phyloP scores from a whole-genome alignment of 2,888 invertebrate genomes.

The Xestia xanthographa region DNA sequence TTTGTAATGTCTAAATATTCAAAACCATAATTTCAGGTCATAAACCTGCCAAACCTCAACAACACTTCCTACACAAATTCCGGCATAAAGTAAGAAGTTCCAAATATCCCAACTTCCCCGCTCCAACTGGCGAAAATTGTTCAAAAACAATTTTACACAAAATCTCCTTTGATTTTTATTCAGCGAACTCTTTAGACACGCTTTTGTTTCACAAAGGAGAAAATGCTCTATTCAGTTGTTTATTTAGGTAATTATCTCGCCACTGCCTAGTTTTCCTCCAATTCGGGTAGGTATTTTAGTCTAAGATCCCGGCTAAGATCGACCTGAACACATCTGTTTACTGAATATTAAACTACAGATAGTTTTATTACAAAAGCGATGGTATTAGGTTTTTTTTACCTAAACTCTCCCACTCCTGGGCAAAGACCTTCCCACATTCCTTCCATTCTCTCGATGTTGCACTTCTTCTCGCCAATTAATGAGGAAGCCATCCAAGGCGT shows the following conservation, averaged over 20 bases:
- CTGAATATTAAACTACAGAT: neutral
- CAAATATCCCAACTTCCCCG: slow-evolving; percentile 25
- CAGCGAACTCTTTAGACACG: slow-evolving; percentile 51
- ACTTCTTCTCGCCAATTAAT: neutral
- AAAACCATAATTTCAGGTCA: neutral
- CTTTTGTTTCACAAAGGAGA: slow-evolving; percentile 60
- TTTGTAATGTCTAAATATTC: neutral
- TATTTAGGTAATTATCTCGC: slow-evolving; percentile 66
- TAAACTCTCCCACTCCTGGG: neutral
- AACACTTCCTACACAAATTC: slow-evolving; percentile 13
- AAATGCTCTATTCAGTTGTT: slow-evolving; percentile 54
- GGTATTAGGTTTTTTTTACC: neutral
- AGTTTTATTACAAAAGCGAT: neutral
- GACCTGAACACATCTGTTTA: neutral
- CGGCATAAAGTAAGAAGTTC: slow-evolving; percentile 22
- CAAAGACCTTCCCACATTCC: neutral
- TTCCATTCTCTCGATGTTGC: neutral
- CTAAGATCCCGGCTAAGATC: neutral
- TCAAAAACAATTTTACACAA: slow-evolving; percentile 57
- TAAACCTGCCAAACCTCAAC: neutral
- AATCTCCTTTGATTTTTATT: slow-evolving; percentile 60
- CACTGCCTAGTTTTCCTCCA: slow-evolving; percentile 54
- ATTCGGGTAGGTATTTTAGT: slow-evolving; percentile 59
- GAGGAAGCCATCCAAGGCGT: neutral
- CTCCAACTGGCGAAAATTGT: slow-evolving; percentile 33